A percentile compares a stretch with the other conserved stretches of the same genome.
Evolutionary conservation across 2,888 invertebrate species (phyloP).

Genomic region (Melieria crassipennis): DNA sequence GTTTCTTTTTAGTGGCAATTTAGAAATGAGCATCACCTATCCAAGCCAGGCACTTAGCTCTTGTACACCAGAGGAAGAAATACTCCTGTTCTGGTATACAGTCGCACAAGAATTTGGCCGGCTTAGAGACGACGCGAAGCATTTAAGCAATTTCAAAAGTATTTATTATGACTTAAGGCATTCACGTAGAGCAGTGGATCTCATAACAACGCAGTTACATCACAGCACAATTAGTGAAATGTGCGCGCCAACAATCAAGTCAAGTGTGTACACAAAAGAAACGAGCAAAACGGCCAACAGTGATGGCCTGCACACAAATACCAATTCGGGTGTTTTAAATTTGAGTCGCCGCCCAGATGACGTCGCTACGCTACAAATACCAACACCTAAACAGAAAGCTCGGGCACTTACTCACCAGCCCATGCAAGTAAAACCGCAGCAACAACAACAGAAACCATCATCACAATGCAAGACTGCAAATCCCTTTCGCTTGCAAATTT

Average conservation of each 20-base stretch:
- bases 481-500: constrained; percentile 38
- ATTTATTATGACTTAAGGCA: constrained; percentile 10
- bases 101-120: constrained; percentile 10
- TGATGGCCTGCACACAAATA: too few species aligned
- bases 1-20: too few species aligned
- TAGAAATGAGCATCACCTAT: too few species aligned
- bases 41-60: too few species aligned
- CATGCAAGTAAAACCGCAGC: too few species aligned
- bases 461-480: not conserved
- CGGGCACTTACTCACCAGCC: not conserved
- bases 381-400: not conserved
- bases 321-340: too few species aligned
- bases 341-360: too few species aligned
- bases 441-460: not conserved
- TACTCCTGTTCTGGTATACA: constrained; percentile 19
- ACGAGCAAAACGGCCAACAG: not conserved
- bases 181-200: constrained; percentile 10
- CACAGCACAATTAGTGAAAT: constrained; percentile 8
- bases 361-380: not conserved
- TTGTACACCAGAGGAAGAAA: not conserved
- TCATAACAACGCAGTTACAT: constrained; percentile 11
- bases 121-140: constrained; percentile 6
- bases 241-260: not conserved
- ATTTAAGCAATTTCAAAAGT: constrained; percentile 14
- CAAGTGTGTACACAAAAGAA: not conserved